Evolutionary conservation across 2,797 vertebrate species (phyloP), one percentile per base, ranked within the genome.

Genomic region (Capromys pilorides): DNA sequence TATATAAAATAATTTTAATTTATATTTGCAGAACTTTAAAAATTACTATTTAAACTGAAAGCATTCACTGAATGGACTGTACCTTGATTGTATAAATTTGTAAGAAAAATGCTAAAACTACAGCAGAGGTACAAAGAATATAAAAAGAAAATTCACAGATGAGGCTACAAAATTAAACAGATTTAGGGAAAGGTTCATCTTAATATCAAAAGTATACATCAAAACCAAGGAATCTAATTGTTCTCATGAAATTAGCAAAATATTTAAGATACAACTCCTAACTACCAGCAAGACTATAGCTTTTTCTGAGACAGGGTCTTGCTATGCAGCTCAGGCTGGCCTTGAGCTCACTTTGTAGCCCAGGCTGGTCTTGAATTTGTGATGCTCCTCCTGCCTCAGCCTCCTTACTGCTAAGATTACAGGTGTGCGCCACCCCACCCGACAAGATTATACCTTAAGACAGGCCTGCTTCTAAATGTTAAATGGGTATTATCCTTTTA

Each of bases 91-190:
- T 61, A 61, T 64, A 86, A 75, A 86, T 77, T 19, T 80, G 6
- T 86, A 96, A 93, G 75, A 89, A 91, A 92, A 75, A 81, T 64
- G 14, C 16, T 69, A 91, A 88, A 24, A n/a, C 54, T 59, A 75
- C 12, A 22, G 57, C 71, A 94, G 45, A 62, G 73, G 86, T 49
- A 16, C 45, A 64, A 66, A 66, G 81, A 62, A 94, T 6, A 82
- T 28, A 83, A 26, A 84, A 24, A 80, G 82, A 45, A 24, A 86
- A 80, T 78, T 96, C 51, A 57, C 31, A 8, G 22, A 83, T 81
- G 36, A 75, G 45, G 39, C 33, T 81, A 94, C 39, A 66, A 51
- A 71, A 79, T 51, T 51, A 69, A 89, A 90, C 6, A 91, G 79
- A 84, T 36, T 82, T 2, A 19, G 69, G 67, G 73, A 84, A 78